Evolutionary conservation across 2,113 vertebrate species (phyloP), one percentile per base, ranked within the genome.

Genomic region (Tychaedon coryphoeus): DNA sequence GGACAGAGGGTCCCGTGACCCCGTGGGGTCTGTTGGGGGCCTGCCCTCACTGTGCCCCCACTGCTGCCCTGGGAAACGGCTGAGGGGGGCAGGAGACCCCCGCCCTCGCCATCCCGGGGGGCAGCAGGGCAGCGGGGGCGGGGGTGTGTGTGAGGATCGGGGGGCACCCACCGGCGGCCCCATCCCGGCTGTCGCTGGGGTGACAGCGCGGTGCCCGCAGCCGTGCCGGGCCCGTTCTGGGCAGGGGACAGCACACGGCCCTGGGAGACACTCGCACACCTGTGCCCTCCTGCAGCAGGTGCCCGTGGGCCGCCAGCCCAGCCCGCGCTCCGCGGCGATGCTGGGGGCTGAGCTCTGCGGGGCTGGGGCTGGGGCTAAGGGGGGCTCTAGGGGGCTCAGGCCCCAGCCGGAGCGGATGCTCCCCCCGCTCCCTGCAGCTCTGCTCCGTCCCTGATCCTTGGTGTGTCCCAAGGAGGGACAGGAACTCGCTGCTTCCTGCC

Each of bases 401-500:
- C 24, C 43, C 9, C 14, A 62, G 43, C 29, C 1, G 4, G 28
- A 64, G 60, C 2, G 22, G 74, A 88, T 66, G 51, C 57, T 70
- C 34, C 66, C 82, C 82, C 86, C 22, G 0, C n/a, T 66, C 33
- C 66, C 40, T 15, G 42, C 73, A 40, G 66, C 71, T 87, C 81
- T 70, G 83, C 92, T 62, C 51, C 16, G 57, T 92, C 78, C 91
- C 83, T 14, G 14, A n/a, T 69, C 83, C 93, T 92, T 79, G 89
- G 75, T 86, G 83, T 76, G 93, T 88, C 95, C 73, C 80, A 65
- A 83, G 90, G 69, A 95, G 91, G 75, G 84, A 81, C 96, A 96
- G 95, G 96, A 96, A 96, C 84, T 93, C 19, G 40, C 48, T 5
- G 77, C 90, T 96, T 96, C 95, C 95, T 96, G 96, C 64, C 84